These are phyloP conservation scores for Drosophila navojoa DNA, from an alignment of 1,140 invertebrate genomes.

Conservation along the genomic window DNA sequence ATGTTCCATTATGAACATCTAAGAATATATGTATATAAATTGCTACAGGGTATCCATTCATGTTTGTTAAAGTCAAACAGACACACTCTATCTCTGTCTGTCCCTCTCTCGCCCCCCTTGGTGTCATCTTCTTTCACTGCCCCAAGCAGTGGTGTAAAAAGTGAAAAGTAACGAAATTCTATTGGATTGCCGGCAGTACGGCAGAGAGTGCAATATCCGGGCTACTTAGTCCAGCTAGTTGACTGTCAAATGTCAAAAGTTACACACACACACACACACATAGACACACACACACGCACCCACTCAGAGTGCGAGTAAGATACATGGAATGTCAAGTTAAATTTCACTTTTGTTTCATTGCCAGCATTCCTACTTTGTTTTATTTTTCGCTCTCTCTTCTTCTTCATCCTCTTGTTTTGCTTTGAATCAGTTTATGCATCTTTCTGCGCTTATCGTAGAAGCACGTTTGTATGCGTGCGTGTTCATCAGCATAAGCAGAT, in stretches of 20 bases:
- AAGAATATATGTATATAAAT: background rate
- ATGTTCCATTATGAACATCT: background rate
- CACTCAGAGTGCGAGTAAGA: background rate
- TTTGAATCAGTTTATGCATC: background rate
- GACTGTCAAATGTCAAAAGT: conserved; percentile 37
- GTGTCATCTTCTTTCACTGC: too few relatives aligned
- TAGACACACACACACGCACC: background rate
- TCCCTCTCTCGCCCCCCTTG: background rate
- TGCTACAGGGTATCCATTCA: conserved; percentile 10
- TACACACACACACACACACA: conserved; percentile 3
- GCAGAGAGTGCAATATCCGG: conserved; percentile 24
- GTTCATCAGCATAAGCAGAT: background rate
- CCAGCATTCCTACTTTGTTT: background rate
- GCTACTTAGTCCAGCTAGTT: conserved; percentile 12
- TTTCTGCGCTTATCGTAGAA: conserved; percentile 2
- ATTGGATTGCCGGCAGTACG: conserved; percentile 12
- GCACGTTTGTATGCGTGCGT: conserved; percentile 8
- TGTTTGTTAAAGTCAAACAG: conserved; percentile 61
- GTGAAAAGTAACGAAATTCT: conserved; percentile 25
- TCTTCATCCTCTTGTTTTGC: background rate
- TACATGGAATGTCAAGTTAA: conserved; percentile 7
- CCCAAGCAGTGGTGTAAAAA: too few relatives aligned
- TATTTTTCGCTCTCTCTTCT: background rate
- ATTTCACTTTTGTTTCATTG: conserved; percentile 11
- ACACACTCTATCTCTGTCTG: background rate